These are phyloP conservation scores for Eupithecia exiguata DNA, from an alignment of 2,888 invertebrate species.

Conservation along the genomic window DNA sequence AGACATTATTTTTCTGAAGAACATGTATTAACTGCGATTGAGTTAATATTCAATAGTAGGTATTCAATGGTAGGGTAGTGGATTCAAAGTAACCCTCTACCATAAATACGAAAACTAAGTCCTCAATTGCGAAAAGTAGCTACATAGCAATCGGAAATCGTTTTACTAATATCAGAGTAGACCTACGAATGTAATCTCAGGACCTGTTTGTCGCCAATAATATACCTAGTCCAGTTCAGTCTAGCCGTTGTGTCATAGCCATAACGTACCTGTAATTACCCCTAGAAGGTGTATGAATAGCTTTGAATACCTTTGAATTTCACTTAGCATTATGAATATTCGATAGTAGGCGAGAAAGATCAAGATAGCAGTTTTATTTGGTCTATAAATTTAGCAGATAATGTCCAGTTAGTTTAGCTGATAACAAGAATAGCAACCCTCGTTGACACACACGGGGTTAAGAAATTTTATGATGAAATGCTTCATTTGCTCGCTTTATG, in stretches of 20 bases:
- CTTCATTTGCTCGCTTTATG: no score
- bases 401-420: not conserved
- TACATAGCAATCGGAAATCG: constrained; percentile 28
- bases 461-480: not conserved
- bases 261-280: constrained; percentile 30
- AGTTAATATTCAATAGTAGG: not conserved
- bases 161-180: constrained; percentile 30
- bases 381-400: not conserved
- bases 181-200: constrained; percentile 32
- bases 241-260: constrained; percentile 25
- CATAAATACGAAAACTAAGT: not conserved
- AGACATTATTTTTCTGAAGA: no score
- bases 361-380: constrained; percentile 19
- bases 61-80: not conserved
- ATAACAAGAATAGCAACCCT: not conserved
- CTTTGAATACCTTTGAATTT: constrained; percentile 16
- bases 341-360: constrained; percentile 29
- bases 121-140: constrained; percentile 22
- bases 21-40: not conserved
- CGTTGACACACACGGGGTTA: not conserved
- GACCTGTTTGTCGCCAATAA: constrained; percentile 29
- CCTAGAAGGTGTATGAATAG: constrained; percentile 23
- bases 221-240: constrained; percentile 28
- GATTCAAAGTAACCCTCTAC: not conserved
- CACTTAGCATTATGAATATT: constrained; percentile 33